Evolutionary conservation across 2,888 invertebrate species (phyloP).

Genomic region (Drosophila longiperda): DNA sequence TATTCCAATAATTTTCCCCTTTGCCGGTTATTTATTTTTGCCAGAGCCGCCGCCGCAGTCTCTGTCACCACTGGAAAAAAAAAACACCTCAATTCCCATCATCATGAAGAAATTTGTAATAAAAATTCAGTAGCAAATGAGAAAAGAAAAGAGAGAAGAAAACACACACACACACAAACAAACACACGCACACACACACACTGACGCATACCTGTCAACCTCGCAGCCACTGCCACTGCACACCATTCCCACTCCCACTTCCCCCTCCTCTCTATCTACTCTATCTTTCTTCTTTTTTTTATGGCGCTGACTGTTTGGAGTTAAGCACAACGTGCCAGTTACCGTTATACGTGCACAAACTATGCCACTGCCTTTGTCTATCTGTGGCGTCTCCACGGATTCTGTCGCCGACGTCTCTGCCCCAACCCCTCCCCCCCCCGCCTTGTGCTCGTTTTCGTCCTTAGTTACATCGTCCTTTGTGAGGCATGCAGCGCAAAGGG

Average conservation of each 20-base stretch:
- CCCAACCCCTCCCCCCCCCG: background rate
- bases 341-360: constrained; percentile 66
- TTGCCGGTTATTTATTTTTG: constrained; percentile 64
- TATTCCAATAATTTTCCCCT: constrained; percentile 76
- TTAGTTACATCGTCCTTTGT: constrained; percentile 6
- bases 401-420: constrained; percentile 8
- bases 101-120: constrained; percentile 78
- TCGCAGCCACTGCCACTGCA: background rate
- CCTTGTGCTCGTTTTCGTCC: background rate
- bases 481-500: constrained; percentile 18
- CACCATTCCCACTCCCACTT: background rate
- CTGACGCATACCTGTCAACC: constrained; percentile 16
- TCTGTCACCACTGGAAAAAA: constrained; percentile 16
- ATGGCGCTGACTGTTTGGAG: background rate
- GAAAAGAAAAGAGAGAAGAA: constrained; percentile 41
- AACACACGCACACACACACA: constrained; percentile 52
- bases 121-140: constrained; percentile 81
- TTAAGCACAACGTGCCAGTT: constrained; percentile 52
- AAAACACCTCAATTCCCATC: constrained; percentile 48
- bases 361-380: constrained; percentile 65
- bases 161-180: constrained; percentile 48
- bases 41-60: constrained; percentile 37
- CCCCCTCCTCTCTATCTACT: background rate
- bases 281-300: background rate
- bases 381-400: constrained; percentile 44